Base-by-base conservation (phyloP, 2,888 invertebrate genomes). In the Hydroisotoma schaefferi region DNA sequence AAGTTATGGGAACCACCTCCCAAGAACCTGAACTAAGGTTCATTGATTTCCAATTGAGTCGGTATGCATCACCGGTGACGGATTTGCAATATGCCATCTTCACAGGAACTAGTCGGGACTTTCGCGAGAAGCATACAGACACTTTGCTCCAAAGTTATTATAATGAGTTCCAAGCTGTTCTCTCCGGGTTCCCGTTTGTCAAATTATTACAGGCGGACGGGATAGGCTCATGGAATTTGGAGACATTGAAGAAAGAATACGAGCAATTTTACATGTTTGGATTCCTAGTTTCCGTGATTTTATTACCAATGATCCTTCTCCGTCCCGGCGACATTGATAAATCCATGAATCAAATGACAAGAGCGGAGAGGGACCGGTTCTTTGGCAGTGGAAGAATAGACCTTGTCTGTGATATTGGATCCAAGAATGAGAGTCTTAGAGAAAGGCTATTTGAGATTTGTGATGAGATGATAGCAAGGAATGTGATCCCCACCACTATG, bases 41-140 rank as follows among this genome's bases (percentile, higher is more conserved):
- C 10, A 82, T 88, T 2, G 88, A 88, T 75, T 88, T 84, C 73
- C 87, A 87, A 76, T 78, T 86, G 52, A 77, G 81, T 0, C 79
- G 84, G 26, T 87, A 84, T 73, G 82, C 82, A 18, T 85, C 87
- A 0, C 84, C 85, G 0, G 81, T 84, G 22, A 80, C 85, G 47
- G 88, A 88, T 70, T 77, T 85, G 1, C 79, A 83, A 74, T 75
- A 81, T 26, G 76, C 82, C 25, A 75, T 85, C 1, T 80, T 81
- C 71, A 78, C 84, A 53, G 83, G 82, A 71, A 76, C 82, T 28
- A 77, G 81, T 15, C 75, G 77, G 1, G 75, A 75, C 52, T 78
- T 80, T 57, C 76, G 84, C n/a, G 76, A 81, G 65, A 70, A 76
- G n/a, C 77, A 84, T 71, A 76, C 83, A 20, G 62, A 73, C 0